Evolutionary conservation across 2,113 vertebrate genomes (phyloP).

Genomic region (Gasterosteus aculeatus): DNA sequence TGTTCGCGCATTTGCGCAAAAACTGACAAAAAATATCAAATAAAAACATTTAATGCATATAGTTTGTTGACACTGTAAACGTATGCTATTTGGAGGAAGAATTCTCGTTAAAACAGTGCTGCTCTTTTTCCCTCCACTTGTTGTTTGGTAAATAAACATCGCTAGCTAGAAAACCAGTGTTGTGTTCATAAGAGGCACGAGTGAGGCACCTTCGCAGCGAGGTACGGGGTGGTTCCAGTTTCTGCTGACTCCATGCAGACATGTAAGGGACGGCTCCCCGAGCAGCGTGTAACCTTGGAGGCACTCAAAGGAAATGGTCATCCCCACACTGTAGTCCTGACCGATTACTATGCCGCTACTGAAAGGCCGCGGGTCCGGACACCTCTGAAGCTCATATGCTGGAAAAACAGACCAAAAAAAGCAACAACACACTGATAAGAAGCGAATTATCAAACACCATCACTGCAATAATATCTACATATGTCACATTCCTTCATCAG

Average conservation of each 20-base stretch:
- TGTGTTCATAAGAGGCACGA: neutral
- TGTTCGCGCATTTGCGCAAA: neutral
- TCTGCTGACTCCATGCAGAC: conserved; percentile 94
- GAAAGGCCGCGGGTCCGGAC: conserved; percentile 94
- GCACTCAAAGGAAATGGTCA: conserved; percentile 96
- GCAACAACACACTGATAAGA: neutral
- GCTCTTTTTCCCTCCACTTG: neutral
- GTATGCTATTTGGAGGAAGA: neutral
- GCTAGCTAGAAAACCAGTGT: neutral
- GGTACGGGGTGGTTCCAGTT: conserved; percentile 97
- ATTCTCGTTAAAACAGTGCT: neutral
- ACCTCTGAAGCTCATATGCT: conserved; percentile 97
- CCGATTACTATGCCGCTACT: conserved; percentile 94
- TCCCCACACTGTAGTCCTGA: conserved; percentile 93
- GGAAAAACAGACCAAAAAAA: neutral
- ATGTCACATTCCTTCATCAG: neutral
- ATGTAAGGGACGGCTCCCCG: conserved; percentile 93
- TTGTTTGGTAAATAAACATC: neutral
- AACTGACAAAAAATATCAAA: conserved; percentile 7
- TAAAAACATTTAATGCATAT: neutral
- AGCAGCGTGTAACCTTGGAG: conserved; percentile 91
- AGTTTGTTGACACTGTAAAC: conserved; percentile 1
- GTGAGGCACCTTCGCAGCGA: conserved; percentile 91
- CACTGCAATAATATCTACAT: neutral
- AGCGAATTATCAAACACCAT: neutral